Evolutionary conservation across 37 sponge, comb jelly and placozoan species (phyloP).

Genomic region (Ianthella basta): DNA sequence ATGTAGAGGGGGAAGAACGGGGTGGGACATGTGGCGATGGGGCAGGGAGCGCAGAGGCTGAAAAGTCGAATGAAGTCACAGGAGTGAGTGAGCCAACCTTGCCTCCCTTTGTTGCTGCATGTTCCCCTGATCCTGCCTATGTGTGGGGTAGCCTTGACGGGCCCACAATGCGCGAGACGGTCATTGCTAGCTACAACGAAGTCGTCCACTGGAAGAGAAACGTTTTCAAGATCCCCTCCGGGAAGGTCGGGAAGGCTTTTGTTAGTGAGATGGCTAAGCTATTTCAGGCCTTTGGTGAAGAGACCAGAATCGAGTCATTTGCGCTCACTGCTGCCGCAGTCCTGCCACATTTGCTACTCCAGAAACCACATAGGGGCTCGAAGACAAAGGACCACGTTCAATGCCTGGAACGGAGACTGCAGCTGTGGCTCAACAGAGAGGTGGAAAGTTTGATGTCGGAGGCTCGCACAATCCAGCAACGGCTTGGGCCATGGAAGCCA

Average conservation of each 20-base stretch:
- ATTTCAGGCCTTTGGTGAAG: neutral
- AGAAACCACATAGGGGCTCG: conserved; percentile 6
- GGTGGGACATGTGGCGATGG: no score
- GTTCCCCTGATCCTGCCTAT: neutral
- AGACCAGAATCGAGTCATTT: neutral
- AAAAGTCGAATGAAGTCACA: no score
- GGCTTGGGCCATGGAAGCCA: neutral
- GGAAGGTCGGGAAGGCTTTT: conserved; percentile 9
- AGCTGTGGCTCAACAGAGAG: neutral
- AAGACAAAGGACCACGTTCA: neutral
- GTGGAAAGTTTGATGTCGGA: neutral
- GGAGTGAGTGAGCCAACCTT: no score
- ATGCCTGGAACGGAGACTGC: neutral
- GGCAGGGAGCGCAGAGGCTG: no score
- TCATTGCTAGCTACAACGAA: neutral
- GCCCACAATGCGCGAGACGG: neutral
- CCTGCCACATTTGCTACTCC: neutral
- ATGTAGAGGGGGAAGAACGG: no score
- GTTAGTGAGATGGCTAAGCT: neutral
- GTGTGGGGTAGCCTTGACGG: conserved; percentile 1
- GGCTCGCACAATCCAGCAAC: neutral
- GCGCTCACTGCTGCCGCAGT: neutral
- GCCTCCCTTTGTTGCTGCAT: neutral
- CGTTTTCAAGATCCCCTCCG: conserved; percentile 10
- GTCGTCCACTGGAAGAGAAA: conserved; percentile 1